These are phyloP conservation scores for Torymus tubicola DNA, from an alignment of 2,888 invertebrate species.

Conservation along the genomic window DNA sequence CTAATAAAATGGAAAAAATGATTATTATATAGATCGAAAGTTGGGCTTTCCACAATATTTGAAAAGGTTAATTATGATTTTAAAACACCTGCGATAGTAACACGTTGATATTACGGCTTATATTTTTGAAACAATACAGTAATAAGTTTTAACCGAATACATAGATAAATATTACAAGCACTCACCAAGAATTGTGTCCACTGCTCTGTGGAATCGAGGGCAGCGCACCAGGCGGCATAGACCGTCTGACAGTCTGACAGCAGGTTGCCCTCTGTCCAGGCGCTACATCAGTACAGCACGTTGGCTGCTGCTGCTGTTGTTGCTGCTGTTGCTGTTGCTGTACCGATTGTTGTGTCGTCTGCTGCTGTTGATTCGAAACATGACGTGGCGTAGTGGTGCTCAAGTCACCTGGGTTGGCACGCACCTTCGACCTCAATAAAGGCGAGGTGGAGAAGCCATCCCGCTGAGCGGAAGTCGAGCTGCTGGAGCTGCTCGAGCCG, in stretches of 20 bases:
- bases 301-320: constrained; percentile 55
- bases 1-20: no score
- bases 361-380: constrained; percentile 67
- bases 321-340: constrained; percentile 19
- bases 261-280: constrained; percentile 77
- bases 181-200: constrained; percentile 73
- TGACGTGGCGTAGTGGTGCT: constrained; percentile 65
- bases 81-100: no score
- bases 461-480: constrained; percentile 76
- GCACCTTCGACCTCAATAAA: constrained; percentile 74
- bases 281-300: constrained; percentile 77
- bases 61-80: no score
- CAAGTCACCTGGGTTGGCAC: constrained; percentile 65
- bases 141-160: not conserved
- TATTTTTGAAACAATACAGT: not conserved
- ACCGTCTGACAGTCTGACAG: constrained; percentile 80
- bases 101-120: not conserved
- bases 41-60: no score
- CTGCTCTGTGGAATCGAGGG: constrained; percentile 67
- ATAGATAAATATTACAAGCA: constrained; percentile 30
- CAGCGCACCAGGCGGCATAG: constrained; percentile 79
- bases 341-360: constrained; percentile 69
- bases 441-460: constrained; percentile 75
- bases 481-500: constrained; percentile 77
- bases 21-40: no score